Conservation (phyloP, 2,797 vertebrate species). For the Coreius guichenoti region DNA sequence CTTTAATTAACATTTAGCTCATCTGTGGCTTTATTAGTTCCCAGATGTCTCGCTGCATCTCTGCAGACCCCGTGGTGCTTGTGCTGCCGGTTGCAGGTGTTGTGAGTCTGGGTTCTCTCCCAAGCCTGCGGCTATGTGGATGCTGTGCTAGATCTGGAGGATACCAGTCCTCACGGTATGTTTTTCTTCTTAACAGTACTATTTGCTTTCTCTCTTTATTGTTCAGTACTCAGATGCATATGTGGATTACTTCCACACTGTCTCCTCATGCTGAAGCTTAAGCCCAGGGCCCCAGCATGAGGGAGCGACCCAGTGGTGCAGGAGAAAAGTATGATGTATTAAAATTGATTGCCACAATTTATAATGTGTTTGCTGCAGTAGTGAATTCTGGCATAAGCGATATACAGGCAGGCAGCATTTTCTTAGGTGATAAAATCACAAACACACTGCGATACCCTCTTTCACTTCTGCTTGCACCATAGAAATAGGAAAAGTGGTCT, state of each 20-base stretch:
- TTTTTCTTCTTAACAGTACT: not conserved
- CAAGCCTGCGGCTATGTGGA: constrained; percentile 25
- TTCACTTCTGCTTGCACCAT: not conserved
- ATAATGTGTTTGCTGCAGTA: constrained; percentile 13
- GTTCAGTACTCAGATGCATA: not conserved
- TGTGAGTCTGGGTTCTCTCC: constrained; percentile 45
- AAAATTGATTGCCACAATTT: constrained; percentile 12
- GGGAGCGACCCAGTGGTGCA: not conserved
- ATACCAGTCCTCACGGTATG: not conserved
- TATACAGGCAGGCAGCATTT: not conserved
- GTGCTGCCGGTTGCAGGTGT: constrained; percentile 57
- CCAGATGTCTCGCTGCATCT: constrained; percentile 59
- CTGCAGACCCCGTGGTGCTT: constrained; percentile 45
- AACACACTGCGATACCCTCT: not conserved
- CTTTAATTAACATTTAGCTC: constrained; percentile 66
- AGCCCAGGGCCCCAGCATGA: not conserved
- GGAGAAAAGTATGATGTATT: not conserved
- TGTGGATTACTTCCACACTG: not conserved
- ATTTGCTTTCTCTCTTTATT: not conserved
- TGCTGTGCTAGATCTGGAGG: constrained; percentile 4
- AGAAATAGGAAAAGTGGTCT: constrained; percentile 3
- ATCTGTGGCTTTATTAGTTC: constrained; percentile 63
- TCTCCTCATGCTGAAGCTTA: constrained; percentile 1
- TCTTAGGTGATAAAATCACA: not conserved
- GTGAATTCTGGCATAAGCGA: not conserved